Conservation (phyloP, 2,888 invertebrate genomes). For the Tenthredo notha region DNA sequence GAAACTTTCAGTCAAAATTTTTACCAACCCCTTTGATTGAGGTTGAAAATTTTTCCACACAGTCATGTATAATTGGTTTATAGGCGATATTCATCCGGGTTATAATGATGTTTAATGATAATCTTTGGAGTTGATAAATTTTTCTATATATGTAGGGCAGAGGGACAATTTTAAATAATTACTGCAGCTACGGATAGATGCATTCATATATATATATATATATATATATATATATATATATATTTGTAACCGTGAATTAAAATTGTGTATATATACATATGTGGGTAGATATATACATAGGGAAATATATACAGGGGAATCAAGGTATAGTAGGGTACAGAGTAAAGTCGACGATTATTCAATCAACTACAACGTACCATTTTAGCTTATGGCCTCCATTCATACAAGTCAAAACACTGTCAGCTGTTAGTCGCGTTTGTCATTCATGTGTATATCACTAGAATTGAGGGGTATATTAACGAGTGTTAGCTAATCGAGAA, state of each 20-base stretch:
- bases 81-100: neutral
- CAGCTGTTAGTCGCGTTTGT: conserved; percentile 47
- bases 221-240: neutral
- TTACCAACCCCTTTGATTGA: no score
- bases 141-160: conserved; percentile 46
- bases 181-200: conserved; percentile 59
- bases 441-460: conserved; percentile 6
- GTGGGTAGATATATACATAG: neutral
- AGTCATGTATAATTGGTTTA: neutral
- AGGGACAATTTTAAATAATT: conserved; percentile 68
- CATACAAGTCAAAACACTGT: conserved; percentile 44
- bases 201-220: neutral
- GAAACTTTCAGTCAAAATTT: no score
- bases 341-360: conserved; percentile 73
- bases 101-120: neutral
- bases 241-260: neutral
- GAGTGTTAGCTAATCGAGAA: neutral
- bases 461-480: neutral
- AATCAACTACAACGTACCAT: conserved; percentile 68
- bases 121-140: neutral
- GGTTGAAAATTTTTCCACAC: neutral
- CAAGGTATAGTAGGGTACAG: conserved; percentile 6
- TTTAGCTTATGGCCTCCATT: conserved; percentile 59
- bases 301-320: neutral
- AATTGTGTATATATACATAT: neutral